Base-by-base conservation (phyloP, 2,888 invertebrate species). In the Xiphydria camelus region DNA sequence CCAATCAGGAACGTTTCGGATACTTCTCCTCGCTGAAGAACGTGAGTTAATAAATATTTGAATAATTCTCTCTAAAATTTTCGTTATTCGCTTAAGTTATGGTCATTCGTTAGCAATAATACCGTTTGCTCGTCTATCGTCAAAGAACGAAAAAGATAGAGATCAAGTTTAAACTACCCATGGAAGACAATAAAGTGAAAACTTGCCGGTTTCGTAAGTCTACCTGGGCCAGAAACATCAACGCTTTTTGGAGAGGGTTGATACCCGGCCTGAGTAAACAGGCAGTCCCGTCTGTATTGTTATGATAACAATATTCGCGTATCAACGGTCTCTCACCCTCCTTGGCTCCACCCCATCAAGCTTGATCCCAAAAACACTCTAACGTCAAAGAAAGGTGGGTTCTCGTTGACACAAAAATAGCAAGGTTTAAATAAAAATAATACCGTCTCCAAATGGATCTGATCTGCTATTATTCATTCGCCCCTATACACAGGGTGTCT, bases 21-120 rank as follows among this genome's bases (percentile, higher is more conserved):
- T 76, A 76, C 55, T 76, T 76, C 52, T 70, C 76, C 7, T 73
- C 73, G 31, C 51, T 73, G 15, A 74, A 75, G 53, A 73, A 70
- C 57, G 74, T 74, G 54, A 74, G 74, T 68, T 49, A 43, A 52
- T 36, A 18, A 32, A 10, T n/a, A n/a, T n/a, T n/a, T n/a, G n/a
- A n/a, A n/a, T n/a, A n/a, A n/a, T n/a, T n/a, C n/a, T n/a, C n/a
- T n/a, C n/a, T n/a, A n/a, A n/a, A n/a, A n/a, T n/a, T n/a, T n/a
- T n/a, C n/a, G n/a, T n/a, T n/a, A n/a, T n/a, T n/a, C n/a, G n/a
- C n/a, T n/a, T n/a, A n/a, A n/a, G n/a, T n/a, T n/a, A n/a, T n/a
- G n/a, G n/a, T n/a, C n/a, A n/a, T n/a, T n/a, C n/a, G n/a, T n/a
- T n/a, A n/a, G n/a, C n/a, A n/a, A n/a, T n/a, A n/a, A n/a, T n/a